phyloP scores from a whole-genome alignment of 1,140 invertebrate species.

The Lepidurus apus region DNA sequence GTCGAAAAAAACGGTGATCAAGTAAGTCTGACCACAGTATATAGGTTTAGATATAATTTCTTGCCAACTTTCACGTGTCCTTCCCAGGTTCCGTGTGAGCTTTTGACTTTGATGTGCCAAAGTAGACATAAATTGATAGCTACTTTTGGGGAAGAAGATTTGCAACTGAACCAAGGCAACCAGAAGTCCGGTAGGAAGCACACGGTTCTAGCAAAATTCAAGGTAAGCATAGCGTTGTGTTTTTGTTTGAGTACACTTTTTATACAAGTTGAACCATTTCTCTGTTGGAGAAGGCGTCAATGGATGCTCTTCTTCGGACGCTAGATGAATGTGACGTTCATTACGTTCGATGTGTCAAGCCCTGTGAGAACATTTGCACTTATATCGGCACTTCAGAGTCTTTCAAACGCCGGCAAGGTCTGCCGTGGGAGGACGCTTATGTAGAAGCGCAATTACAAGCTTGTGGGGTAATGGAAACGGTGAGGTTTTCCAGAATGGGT shows the following conservation, averaged over 20 bases:
- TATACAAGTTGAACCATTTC: slow-evolving; percentile 3
- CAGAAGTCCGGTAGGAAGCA: slow-evolving; percentile 32
- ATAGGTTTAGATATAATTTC: too few relatives aligned
- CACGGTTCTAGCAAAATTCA: slow-evolving; percentile 35
- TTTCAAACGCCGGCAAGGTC: not conserved
- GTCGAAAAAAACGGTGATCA: slow-evolving; percentile 47
- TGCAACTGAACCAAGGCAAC: slow-evolving; percentile 11
- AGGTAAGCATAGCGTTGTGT: slow-evolving; percentile 23
- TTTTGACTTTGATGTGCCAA: slow-evolving; percentile 29
- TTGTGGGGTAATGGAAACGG: slow-evolving; percentile 34
- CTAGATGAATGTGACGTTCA: slow-evolving; percentile 34
- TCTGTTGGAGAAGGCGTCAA: slow-evolving; percentile 27
- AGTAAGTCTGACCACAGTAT: slow-evolving; percentile 37
- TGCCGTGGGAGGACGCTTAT: slow-evolving; percentile 31
- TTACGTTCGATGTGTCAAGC: slow-evolving; percentile 33
- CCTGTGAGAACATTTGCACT: slow-evolving; percentile 14
- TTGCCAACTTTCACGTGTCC: not conserved
- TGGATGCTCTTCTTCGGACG: slow-evolving; percentile 32
- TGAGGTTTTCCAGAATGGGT: slow-evolving; percentile 31
- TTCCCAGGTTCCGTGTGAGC: slow-evolving; percentile 30
- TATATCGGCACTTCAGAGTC: not conserved
- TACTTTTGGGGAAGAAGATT: slow-evolving; percentile 13
- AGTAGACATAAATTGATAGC: slow-evolving; percentile 25
- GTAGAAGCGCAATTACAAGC: slow-evolving; percentile 30
- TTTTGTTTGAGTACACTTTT: slow-evolving; percentile 20